phyloP scores from a whole-genome alignment of 2,797 vertebrate genomes.

The Hemitrygon akajei region DNA sequence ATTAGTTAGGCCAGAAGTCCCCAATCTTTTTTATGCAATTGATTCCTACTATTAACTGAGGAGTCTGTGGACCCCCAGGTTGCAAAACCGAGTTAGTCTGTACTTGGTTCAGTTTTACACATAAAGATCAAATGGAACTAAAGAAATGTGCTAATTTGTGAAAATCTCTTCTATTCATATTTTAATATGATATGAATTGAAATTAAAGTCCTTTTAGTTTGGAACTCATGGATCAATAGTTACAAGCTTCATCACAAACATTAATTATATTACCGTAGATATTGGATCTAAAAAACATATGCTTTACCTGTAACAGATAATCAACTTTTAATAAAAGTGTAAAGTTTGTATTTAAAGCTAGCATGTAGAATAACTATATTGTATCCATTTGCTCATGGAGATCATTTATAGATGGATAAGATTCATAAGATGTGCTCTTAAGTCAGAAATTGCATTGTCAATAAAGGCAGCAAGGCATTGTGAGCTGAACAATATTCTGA shows the following conservation, averaged over 20 bases:
- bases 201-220: not conserved
- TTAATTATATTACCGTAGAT: not conserved
- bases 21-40: too few relatives aligned
- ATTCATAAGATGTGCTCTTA: not conserved
- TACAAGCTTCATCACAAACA: not conserved
- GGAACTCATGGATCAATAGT: not conserved
- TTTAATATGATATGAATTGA: not conserved
- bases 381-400: not conserved
- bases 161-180: conserved; percentile 1
- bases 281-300: not conserved
- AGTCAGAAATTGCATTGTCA: not conserved
- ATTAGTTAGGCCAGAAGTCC: not conserved
- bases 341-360: not conserved
- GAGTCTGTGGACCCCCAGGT: too few relatives aligned
- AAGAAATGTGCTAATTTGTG: not conserved
- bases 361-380: not conserved
- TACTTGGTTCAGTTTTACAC: not conserved
- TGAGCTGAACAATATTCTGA: not conserved
- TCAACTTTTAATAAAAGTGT: not conserved
- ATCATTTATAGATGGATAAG: not conserved
- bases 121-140: not conserved
- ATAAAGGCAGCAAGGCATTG: not conserved
- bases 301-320: not conserved
- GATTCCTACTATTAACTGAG: too few relatives aligned
- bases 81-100: not conserved